Evolutionary conservation across 2,888 invertebrate species (phyloP).

Genomic region (Julus scandinavius): DNA sequence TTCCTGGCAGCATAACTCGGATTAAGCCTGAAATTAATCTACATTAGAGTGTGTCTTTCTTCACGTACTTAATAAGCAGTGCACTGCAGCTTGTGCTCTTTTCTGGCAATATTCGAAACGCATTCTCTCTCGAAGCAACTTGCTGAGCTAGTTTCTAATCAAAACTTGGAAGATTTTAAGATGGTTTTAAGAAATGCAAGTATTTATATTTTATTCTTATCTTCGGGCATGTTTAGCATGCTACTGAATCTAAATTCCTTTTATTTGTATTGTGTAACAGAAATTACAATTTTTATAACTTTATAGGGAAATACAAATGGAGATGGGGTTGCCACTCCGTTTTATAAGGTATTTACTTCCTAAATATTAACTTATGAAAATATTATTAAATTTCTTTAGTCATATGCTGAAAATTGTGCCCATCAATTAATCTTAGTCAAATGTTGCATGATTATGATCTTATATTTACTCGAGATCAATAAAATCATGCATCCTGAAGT

Average conservation of each 20-base stretch:
- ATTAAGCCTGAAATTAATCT: not conserved
- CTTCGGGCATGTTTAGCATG: not conserved
- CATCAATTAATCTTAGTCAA: too few species aligned
- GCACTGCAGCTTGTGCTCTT: not conserved
- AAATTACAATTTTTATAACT: not conserved
- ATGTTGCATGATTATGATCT: too few species aligned
- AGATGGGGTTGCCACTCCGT: not conserved
- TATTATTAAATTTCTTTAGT: too few species aligned
- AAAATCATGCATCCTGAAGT: too few species aligned
- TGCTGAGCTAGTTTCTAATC: not conserved
- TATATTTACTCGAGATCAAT: too few species aligned
- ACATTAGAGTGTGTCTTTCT: not conserved
- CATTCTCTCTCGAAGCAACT: not conserved
- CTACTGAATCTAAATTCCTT: not conserved
- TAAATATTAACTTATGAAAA: too few species aligned
- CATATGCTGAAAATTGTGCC: too few species aligned
- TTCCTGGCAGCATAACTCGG: not conserved
- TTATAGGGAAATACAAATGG: not conserved
- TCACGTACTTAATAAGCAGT: not conserved
- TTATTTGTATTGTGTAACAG: not conserved
- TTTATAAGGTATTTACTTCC: not conserved
- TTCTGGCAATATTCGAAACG: not conserved
- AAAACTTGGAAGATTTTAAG: not conserved
- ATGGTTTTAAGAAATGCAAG: constrained; percentile 5
- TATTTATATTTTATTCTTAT: not conserved